Evolutionary conservation across 2,113 vertebrate species (phyloP).

Genomic region (Tichodroma muraria): DNA sequence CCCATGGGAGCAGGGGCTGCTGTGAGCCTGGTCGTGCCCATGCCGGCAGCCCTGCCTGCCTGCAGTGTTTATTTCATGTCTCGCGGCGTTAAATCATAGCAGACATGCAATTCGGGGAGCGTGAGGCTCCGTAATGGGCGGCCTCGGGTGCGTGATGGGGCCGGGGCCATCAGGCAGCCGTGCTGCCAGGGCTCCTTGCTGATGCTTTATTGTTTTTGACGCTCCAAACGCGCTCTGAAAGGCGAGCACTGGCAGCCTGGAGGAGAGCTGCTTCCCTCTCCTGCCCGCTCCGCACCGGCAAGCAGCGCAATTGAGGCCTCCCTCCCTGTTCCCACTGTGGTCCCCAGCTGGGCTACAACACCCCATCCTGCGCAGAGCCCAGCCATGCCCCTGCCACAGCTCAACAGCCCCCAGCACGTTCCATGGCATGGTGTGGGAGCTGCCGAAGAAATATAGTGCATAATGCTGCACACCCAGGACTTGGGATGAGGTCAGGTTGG

Average conservation of each 20-base stretch:
- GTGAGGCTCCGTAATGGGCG: background rate
- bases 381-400: background rate
- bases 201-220: slow-evolving; percentile 47
- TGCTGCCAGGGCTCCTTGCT: background rate
- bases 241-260: background rate
- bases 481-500: background rate
- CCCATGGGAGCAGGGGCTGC: background rate
- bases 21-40: rapidly evolving
- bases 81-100: slow-evolving; percentile 21
- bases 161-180: background rate
- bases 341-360: background rate
- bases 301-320: background rate
- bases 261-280: background rate
- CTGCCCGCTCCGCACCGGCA: rapidly evolving
- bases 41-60: background rate
- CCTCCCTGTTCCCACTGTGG: background rate
- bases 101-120: slow-evolving; percentile 39
- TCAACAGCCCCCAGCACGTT: background rate
- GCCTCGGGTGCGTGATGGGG: background rate
- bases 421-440: background rate
- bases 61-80: background rate
- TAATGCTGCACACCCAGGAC: rapidly evolving
- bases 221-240: background rate
- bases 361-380: background rate
- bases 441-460: background rate